Evolutionary conservation across 2,888 invertebrate genomes (phyloP).

Genomic region (Papilio gigon): DNA sequence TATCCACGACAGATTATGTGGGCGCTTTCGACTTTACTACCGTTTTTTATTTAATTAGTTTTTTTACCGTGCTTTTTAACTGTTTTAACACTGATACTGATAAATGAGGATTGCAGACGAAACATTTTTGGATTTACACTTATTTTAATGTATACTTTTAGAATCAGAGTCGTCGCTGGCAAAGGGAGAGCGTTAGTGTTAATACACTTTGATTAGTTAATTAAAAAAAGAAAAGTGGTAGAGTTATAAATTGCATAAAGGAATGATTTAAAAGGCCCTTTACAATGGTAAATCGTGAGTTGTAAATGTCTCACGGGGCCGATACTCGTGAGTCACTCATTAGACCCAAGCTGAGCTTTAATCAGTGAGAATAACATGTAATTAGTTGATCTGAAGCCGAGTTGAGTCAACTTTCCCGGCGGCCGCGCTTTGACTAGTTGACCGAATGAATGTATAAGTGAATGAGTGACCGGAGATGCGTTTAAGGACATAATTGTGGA

Average conservation of each 20-base stretch:
- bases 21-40: slow-evolving; percentile 61
- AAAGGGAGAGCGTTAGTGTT: too few relatives aligned
- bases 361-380: slow-evolving; percentile 79
- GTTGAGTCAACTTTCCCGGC: slow-evolving; percentile 60
- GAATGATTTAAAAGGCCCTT: not conserved
- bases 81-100: not conserved
- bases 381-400: slow-evolving; percentile 71
- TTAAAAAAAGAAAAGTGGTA: too few relatives aligned
- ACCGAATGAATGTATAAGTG: slow-evolving; percentile 46
- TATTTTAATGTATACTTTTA: not conserved
- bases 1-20: slow-evolving; percentile 62
- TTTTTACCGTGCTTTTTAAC: slow-evolving; percentile 31
- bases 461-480: slow-evolving; percentile 42
- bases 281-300: slow-evolving; percentile 39
- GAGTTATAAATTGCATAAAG: not conserved
- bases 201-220: too few relatives aligned
- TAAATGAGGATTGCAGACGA: not conserved
- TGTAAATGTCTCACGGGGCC: slow-evolving; percentile 42
- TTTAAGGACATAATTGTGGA: slow-evolving; percentile 35
- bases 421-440: slow-evolving; percentile 67
- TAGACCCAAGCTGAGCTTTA: slow-evolving; percentile 82
- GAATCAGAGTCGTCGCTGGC: too few relatives aligned
- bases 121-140: not conserved
- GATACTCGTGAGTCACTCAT: slow-evolving; percentile 74
- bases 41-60: slow-evolving; percentile 40